phyloP scores from a whole-genome alignment of 2,797 vertebrate species.

The Eidolon dupreanum region DNA sequence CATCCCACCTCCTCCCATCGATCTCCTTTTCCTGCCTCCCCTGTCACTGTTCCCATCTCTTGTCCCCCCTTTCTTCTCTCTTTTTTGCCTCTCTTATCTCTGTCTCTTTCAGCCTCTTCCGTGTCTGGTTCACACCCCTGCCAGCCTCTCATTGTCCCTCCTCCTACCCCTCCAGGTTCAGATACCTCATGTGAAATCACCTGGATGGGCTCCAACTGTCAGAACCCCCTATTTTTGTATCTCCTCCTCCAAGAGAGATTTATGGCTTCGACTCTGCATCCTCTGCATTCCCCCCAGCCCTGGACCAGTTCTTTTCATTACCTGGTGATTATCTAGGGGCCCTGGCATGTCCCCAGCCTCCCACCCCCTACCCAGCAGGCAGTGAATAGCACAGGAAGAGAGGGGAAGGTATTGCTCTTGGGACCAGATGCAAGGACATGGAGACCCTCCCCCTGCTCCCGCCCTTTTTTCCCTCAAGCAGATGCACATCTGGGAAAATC shows the following conservation, averaged over 20 bases:
- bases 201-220: constrained; percentile 77
- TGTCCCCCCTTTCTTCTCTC: neutral
- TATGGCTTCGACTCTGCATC: constrained; percentile 63
- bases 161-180: constrained; percentile 71
- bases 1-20: neutral
- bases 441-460: constrained; percentile 67
- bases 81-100: neutral
- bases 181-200: constrained; percentile 72
- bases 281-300: constrained; percentile 64
- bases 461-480: constrained; percentile 58
- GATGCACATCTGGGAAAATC: constrained; percentile 82
- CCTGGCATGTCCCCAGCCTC: constrained; percentile 71
- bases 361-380: constrained; percentile 70
- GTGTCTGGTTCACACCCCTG: constrained; percentile 16
- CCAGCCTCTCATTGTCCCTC: neutral
- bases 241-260: constrained; percentile 68
- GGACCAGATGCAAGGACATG: constrained; percentile 73
- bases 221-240: constrained; percentile 1
- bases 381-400: constrained; percentile 51
- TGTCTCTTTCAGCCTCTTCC: constrained; percentile 14
- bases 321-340: constrained; percentile 80
- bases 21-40: neutral
- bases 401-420: constrained; percentile 56
- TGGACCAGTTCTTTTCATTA: constrained; percentile 77
- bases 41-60: neutral